Evolutionary conservation across 1,140 invertebrate species (phyloP), one percentile per base, ranked within the genome.

Genomic region (Drosophila mojavensis): DNA sequence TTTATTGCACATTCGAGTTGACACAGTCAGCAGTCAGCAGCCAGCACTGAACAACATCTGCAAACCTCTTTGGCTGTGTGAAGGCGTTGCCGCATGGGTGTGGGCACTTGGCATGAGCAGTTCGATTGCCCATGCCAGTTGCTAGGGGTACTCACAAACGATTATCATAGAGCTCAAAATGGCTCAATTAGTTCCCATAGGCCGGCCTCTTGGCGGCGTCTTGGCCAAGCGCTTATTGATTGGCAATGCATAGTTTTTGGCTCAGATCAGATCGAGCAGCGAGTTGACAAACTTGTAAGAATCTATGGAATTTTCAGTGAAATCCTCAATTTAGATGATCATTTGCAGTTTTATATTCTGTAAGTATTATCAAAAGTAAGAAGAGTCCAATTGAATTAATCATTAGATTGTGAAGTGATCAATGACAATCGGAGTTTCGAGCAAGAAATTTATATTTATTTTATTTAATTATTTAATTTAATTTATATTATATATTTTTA

Each of bases 101-200:
- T 65, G 59, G 54, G 26, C 53, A 36, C 58, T 39, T 43, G 69
- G 24, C 36, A 55, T 47, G 39, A 47, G 39, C 41, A 59, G 20
- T 43, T 15, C 51, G 20, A 50, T 13, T 20, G 17, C 36, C 56
- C 9, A 33, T 48, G 36, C 45, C 5, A 47, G 33, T 56, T 24
- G 54, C 43, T 47, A 58, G 55, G 66, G 75, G 51, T 56, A 78
- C 79, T 79, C 83, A 86, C 41, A 76, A 88, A 69, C 80, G 83
- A 88, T 89, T 83, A 86, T 82, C 82, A 78, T 86, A 70, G 75
- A 75, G 63, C 61, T 75, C 74, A 50, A 77, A 91, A 91, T 88
- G 83, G 81, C 88, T 91, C 88, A 91, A 91, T 91, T 91, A 91
- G 88, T 84, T 91, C 72, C 70, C 74, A 79, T 79, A 62, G 64